Evolutionary conservation across 2,797 vertebrate species (phyloP).

Genomic region (Melanogrammus aeglefinus): DNA sequence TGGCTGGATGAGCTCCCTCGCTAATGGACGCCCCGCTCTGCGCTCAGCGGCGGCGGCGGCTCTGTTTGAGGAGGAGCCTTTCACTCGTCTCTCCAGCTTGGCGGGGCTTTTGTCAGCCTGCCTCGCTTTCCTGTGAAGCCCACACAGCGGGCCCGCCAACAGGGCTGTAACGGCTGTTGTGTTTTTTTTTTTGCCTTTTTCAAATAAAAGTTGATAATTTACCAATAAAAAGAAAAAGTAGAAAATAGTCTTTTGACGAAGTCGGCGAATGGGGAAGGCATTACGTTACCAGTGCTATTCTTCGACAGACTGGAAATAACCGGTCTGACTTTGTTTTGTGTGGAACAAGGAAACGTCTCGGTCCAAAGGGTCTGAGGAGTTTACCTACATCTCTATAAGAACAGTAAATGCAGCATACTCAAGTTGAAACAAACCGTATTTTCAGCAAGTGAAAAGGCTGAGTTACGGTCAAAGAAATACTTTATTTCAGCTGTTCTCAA

Average conservation of each 20-base stretch:
- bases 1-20: constrained; percentile 68
- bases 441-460: background rate
- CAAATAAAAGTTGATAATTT: constrained; percentile 76
- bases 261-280: constrained; percentile 70
- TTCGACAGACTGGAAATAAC: constrained; percentile 51
- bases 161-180: constrained; percentile 75
- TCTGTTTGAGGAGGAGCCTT: constrained; percentile 68
- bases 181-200: constrained; percentile 69
- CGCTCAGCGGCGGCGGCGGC: constrained; percentile 52
- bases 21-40: constrained; percentile 76
- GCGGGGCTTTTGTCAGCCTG: constrained; percentile 71
- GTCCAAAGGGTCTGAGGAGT: background rate
- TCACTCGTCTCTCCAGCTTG: constrained; percentile 77
- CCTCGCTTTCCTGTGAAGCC: constrained; percentile 77
- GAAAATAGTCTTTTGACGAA: constrained; percentile 64
- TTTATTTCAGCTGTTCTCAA: background rate
- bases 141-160: constrained; percentile 64
- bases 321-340: constrained; percentile 13
- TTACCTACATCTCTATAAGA: background rate
- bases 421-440: background rate
- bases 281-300: constrained; percentile 51
- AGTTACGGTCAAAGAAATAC: background rate
- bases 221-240: constrained; percentile 73
- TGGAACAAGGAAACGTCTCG: background rate
- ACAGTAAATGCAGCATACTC: background rate